phyloP scores from a whole-genome alignment of 2,888 invertebrate species.

The Congeria kusceri region DNA sequence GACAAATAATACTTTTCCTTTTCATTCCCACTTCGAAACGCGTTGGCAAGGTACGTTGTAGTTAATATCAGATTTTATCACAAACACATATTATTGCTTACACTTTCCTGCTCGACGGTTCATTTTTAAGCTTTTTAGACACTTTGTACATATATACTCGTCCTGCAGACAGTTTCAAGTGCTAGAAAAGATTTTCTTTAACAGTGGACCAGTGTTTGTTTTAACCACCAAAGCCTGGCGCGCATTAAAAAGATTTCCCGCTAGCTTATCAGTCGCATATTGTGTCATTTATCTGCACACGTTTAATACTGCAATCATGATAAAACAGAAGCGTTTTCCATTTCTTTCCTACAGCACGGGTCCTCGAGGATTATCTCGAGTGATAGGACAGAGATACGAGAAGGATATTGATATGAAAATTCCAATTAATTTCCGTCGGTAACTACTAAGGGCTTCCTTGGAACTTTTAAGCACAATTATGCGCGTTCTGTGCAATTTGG shows the following conservation, averaged over 20 bases:
- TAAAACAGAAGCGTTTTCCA: slow-evolving; percentile 26
- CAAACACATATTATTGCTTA: slow-evolving; percentile 23
- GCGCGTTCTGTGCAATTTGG: not conserved
- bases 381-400: slow-evolving; percentile 23
- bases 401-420: slow-evolving; percentile 27
- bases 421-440: slow-evolving; percentile 37
- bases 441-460: slow-evolving; percentile 9
- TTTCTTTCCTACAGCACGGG: slow-evolving; percentile 17
- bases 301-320: slow-evolving; percentile 4
- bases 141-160: slow-evolving; percentile 8
- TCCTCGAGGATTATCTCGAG: slow-evolving; percentile 30
- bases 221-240: slow-evolving; percentile 11
- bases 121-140: not conserved
- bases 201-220: slow-evolving; percentile 27
- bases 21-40: no score
- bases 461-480: not conserved
- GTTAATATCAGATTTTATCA: slow-evolving; percentile 7
- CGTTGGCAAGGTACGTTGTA: no score
- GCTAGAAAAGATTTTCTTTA: slow-evolving; percentile 22
- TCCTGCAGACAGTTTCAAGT: slow-evolving; percentile 26
- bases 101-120: no score
- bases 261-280: not conserved
- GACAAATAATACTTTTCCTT: no score
- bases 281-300: slow-evolving; percentile 10
- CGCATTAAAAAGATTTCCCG: not conserved